Evolutionary conservation across 2,113 vertebrate genomes (phyloP), one percentile per base, ranked within the genome.

Genomic region (Ceyx cyanopectus): DNA sequence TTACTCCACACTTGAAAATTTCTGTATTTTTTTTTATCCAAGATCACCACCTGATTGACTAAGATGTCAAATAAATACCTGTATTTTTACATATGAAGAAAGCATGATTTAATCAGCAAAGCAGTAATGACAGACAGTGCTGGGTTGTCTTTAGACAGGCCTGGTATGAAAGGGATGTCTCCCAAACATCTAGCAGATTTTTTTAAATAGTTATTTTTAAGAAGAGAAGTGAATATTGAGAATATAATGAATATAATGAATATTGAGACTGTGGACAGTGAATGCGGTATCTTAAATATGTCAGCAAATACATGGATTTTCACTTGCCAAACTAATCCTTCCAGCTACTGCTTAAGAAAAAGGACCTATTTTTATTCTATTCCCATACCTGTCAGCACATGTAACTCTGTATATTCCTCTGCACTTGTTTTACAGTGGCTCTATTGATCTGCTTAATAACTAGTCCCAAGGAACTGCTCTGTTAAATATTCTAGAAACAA

Each of bases 401-500:
- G 23, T 57, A 58, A 70, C 63, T 78, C 56, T 16, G 67, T 84
- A 68, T 58, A 46, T 79, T 96, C 84, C 74, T 43, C 90, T 78
- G 69, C 10, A 65, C 73, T 96, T 94, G 53, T 84, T 93, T 89
- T 94, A 89, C 46, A 82, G 67, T 85, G 62, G 37, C 79, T 95
- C 63, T 89, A 61, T 90, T 80, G 93, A 89, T 95, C 69, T 91
- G 83, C 74, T 89, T 95, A 83, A 96, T 78, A 94, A 84, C 80
- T 60, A 88, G 51, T 81, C 81, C 77, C 75, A 77, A 81, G 32
- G 92, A 81, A 92, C 10, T 66, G 41, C 70, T 74, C 43, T 60
- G 90, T 74, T 95, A 91, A 86, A 93, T 95, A 74, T 94, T 54
- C 43, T 56, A 76, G 69, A 95, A 91, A 84, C 66, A 95, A 93